These are phyloP conservation scores for Lasioglossum villosulum DNA, from an alignment of 2,888 invertebrate species.

Conservation along the genomic window DNA sequence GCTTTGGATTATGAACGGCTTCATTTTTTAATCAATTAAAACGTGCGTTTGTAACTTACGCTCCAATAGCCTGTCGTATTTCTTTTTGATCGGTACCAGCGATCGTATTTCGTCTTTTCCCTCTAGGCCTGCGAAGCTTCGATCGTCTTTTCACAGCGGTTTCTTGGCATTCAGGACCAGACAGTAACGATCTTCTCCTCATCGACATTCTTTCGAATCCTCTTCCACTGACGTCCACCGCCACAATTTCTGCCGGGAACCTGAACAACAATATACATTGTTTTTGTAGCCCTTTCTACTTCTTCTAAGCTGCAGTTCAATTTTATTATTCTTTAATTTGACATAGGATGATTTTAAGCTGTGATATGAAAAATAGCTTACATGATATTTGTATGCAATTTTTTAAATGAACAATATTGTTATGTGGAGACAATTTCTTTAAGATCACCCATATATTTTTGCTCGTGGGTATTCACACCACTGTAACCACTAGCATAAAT, in stretches of 20 bases:
- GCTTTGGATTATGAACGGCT: not conserved
- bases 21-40: not conserved
- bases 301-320: not conserved
- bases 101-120: constrained; percentile 95
- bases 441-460: no score
- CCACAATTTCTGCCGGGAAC: constrained; percentile 94
- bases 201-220: constrained; percentile 95
- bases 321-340: not conserved
- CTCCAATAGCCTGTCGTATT: constrained; percentile 93
- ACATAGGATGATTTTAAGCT: not conserved
- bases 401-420: no score
- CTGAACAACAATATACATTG: constrained; percentile 83
- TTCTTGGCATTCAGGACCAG: constrained; percentile 78
- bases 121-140: constrained; percentile 90
- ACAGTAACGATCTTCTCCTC: constrained; percentile 92
- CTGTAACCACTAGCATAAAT: no score
- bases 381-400: no score
- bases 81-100: constrained; percentile 96
- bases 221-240: constrained; percentile 95
- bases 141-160: constrained; percentile 88
- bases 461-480: no score
- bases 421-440: no score
- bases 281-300: not conserved
- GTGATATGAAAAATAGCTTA: not conserved
- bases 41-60: constrained; percentile 87